phyloP scores from a whole-genome alignment of 2,888 invertebrate species.

The Ochropacha duplaris region DNA sequence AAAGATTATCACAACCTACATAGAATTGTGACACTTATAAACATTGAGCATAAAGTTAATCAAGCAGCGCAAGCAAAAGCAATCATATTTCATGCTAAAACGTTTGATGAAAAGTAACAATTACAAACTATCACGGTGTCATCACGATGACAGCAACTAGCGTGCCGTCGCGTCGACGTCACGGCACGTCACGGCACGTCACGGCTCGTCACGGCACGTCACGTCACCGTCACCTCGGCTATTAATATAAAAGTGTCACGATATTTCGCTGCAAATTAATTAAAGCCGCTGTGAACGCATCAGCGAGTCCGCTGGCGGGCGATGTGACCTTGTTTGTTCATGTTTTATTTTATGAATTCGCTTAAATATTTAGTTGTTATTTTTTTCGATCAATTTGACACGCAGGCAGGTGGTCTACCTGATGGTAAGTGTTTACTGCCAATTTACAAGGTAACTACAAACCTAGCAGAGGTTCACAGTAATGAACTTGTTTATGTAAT shows the following conservation, averaged over 20 bases:
- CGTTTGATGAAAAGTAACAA: background rate
- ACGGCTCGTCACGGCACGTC: background rate
- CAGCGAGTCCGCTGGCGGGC: background rate
- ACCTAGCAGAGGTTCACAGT: too few species aligned
- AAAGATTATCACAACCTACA: too few species aligned
- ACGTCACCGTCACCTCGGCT: background rate
- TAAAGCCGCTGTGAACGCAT: background rate
- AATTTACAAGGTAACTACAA: too few species aligned
- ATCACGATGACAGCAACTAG: background rate
- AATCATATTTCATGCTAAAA: background rate
- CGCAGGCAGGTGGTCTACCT: too few species aligned
- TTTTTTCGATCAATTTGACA: too few species aligned
- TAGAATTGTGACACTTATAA: too few species aligned
- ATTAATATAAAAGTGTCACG: constrained; percentile 1
- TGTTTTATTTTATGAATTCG: too few species aligned
- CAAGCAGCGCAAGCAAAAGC: background rate
- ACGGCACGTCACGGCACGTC: background rate
- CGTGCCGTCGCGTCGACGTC: background rate
- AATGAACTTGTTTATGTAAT: too few species aligned
- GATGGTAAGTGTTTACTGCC: too few species aligned
- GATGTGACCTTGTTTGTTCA: background rate
- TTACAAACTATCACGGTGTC: background rate
- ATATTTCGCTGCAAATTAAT: constrained; percentile 4
- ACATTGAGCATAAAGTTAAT: background rate
- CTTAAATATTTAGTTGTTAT: too few species aligned